Evolutionary conservation across 2,797 vertebrate genomes (phyloP).

Genomic region (Bovichtus diacanthus): DNA sequence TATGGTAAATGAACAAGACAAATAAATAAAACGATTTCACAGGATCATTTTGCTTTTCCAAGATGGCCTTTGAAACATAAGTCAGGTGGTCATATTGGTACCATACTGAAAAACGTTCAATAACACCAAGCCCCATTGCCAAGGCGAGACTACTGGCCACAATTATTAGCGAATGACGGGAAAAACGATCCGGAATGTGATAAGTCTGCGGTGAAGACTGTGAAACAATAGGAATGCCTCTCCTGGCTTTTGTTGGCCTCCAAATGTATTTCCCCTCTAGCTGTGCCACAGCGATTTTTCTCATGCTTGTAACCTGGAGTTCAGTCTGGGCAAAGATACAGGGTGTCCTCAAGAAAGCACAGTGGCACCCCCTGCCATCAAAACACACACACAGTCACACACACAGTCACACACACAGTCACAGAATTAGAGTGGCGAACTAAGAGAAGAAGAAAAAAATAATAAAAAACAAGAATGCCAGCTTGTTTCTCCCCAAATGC

Average conservation of each 20-base stretch:
- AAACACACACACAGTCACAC: constrained; percentile 65
- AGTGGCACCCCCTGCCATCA: constrained; percentile 64
- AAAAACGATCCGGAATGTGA: constrained; percentile 60
- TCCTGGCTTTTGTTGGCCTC: constrained; percentile 80
- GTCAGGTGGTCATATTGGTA: not conserved
- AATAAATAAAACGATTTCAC: not conserved
- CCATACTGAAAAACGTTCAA: not conserved
- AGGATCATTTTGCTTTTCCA: not conserved
- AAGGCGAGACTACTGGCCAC: constrained; percentile 13
- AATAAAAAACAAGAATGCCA: constrained; percentile 72
- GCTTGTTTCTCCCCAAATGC: constrained; percentile 77
- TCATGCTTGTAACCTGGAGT: constrained; percentile 77
- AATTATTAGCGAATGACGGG: constrained; percentile 11
- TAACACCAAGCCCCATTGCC: not conserved
- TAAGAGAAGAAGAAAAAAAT: constrained; percentile 63
- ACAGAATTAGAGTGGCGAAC: constrained; percentile 48
- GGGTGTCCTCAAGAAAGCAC: constrained; percentile 74
- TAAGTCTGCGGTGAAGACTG: constrained; percentile 62
- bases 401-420: constrained; percentile 31
- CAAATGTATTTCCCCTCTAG: constrained; percentile 85
- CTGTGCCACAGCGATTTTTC: constrained; percentile 77
- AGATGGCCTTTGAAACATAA: not conserved
- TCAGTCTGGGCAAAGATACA: constrained; percentile 76
- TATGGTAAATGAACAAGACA: not conserved
- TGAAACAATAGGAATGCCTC: constrained; percentile 79